These are phyloP conservation scores for Pogonocichla stellata DNA, from an alignment of 2,113 vertebrate species.

Conservation along the genomic window DNA sequence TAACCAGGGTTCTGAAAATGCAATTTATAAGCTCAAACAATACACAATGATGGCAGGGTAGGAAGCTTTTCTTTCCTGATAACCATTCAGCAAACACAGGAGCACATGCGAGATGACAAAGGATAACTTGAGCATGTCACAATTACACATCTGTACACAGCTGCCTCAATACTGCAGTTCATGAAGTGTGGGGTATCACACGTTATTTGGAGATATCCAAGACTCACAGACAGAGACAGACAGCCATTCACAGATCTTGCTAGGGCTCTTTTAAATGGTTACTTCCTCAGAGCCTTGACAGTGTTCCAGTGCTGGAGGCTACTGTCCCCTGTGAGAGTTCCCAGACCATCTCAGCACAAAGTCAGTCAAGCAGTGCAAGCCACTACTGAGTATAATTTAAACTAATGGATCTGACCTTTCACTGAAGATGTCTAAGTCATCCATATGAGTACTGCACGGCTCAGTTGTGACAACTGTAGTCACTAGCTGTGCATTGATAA, in stretches of 20 bases:
- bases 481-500: neutral
- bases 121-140: neutral
- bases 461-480: neutral
- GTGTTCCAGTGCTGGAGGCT: neutral
- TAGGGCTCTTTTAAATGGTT: neutral
- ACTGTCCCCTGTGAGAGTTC: neutral
- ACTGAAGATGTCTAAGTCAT: neutral
- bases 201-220: neutral
- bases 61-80: neutral
- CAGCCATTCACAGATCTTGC: neutral
- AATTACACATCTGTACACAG: neutral
- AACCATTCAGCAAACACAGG: neutral
- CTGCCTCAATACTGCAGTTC: neutral
- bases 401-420: neutral
- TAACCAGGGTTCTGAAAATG: conserved; percentile 69
- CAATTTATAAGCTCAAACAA: neutral
- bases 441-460: neutral
- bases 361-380: neutral
- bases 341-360: neutral
- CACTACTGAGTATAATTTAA: neutral
- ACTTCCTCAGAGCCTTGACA: neutral
- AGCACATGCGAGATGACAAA: neutral
- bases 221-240: neutral
- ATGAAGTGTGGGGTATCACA: neutral
- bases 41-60: neutral